Conservation (phyloP, 2,797 vertebrate species). For the Fringilla coelebs region DNA sequence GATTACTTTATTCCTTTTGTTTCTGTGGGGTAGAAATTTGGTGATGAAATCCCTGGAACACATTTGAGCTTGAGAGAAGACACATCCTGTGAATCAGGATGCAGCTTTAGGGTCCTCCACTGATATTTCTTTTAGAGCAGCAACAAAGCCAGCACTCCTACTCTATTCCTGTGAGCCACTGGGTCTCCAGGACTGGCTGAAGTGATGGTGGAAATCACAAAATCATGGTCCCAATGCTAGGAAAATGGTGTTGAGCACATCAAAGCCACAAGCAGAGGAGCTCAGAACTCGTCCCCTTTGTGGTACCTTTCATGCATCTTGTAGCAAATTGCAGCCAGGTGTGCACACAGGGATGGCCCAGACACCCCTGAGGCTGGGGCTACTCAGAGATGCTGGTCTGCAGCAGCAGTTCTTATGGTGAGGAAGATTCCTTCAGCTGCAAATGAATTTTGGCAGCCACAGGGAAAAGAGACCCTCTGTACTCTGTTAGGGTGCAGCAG, state of each 20-base stretch:
- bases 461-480: background rate
- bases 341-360: background rate
- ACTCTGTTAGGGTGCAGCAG: background rate
- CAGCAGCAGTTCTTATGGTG: background rate
- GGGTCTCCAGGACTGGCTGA: background rate
- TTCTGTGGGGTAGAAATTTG: background rate
- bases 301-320: background rate
- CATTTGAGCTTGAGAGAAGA: background rate
- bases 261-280: background rate
- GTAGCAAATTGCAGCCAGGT: background rate
- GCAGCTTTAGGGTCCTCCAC: background rate
- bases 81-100: background rate
- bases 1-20: background rate
- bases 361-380: background rate
- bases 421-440: background rate
- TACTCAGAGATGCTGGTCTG: background rate
- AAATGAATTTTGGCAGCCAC: background rate
- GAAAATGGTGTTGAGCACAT: background rate
- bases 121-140: background rate
- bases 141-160: background rate
- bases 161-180: background rate
- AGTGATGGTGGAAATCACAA: background rate
- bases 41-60: background rate
- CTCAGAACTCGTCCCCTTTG: background rate
- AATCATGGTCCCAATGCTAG: background rate